Percentiles rank a stretch among this genome's conserved stretches.
phyloP scores from a whole-genome alignment of 2,888 invertebrate species.

The Drosophila seclusa region DNA sequence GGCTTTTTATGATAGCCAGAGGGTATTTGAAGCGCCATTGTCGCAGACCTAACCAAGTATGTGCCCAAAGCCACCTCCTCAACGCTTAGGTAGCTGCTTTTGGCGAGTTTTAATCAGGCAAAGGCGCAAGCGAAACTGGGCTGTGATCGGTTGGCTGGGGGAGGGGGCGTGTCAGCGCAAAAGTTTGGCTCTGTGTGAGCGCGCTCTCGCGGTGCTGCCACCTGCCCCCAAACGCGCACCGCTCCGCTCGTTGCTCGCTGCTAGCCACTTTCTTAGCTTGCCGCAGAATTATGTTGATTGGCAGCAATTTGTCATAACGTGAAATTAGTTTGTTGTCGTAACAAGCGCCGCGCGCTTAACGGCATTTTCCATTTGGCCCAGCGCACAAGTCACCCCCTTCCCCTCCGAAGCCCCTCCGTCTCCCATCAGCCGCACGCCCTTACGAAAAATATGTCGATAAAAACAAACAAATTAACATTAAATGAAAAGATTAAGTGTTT shows the following conservation, averaged over 20 bases:
- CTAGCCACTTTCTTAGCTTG: constrained; percentile 69
- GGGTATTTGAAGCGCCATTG: constrained; percentile 8
- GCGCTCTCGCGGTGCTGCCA: constrained; percentile 27
- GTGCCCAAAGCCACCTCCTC: background rate
- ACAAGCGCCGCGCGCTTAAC: constrained; percentile 77
- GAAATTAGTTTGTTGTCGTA: constrained; percentile 81
- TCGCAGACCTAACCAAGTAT: background rate
- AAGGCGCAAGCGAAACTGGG: constrained; percentile 25
- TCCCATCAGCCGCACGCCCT: constrained; percentile 24
- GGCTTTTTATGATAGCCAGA: background rate
- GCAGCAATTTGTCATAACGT: constrained; percentile 82
- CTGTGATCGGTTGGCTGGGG: background rate
- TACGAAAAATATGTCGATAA: constrained; percentile 78
- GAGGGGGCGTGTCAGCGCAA: constrained; percentile 24
- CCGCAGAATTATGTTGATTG: constrained; percentile 79
- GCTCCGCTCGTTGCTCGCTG: background rate
- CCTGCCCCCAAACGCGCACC: constrained; percentile 1
- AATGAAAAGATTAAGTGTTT: constrained; percentile 82
- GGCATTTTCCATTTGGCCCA: constrained; percentile 60
- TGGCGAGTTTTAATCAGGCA: constrained; percentile 59
- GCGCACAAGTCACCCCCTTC: background rate
- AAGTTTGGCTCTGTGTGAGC: constrained; percentile 21
- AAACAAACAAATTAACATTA: constrained; percentile 81
- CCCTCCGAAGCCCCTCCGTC: background rate
- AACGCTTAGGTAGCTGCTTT: constrained; percentile 4